These are phyloP conservation scores for Oreochromis tanganicae DNA, from an alignment of 2,113 vertebrate species.

Conservation along the genomic window DNA sequence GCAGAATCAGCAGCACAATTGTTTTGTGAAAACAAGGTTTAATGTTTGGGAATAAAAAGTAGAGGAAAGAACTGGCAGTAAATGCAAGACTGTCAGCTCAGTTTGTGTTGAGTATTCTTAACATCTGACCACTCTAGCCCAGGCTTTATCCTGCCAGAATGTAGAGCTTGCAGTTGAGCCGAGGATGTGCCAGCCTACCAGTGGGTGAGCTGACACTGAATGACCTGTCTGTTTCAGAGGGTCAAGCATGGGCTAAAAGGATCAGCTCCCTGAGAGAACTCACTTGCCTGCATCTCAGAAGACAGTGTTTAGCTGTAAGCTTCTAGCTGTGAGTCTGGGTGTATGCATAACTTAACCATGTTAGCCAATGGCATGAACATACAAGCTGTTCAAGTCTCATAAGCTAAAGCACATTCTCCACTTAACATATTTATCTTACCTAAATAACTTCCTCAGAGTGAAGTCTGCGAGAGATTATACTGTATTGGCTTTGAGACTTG, in stretches of 20 bases:
- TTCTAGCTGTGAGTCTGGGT: neutral
- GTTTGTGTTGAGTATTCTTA: constrained; percentile 3
- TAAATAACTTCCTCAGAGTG: neutral
- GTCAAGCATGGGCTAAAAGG: constrained; percentile 15
- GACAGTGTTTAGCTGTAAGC: neutral
- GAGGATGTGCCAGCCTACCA: constrained; percentile 17
- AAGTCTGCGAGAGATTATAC: neutral
- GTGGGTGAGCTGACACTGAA: constrained; percentile 28
- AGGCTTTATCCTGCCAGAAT: constrained; percentile 13
- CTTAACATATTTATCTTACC: constrained; percentile 13
- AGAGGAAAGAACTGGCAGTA: neutral
- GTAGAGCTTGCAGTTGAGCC: constrained; percentile 35
- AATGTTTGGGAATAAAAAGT: neutral
- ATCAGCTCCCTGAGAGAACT: neutral
- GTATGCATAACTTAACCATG: neutral
- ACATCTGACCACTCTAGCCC: neutral
- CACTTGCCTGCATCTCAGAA: neutral
- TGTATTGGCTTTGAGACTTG: neutral
- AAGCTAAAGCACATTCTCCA: neutral
- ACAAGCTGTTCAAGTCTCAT: neutral
- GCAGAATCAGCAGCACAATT: neutral
- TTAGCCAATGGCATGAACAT: neutral
- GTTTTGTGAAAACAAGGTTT: neutral
- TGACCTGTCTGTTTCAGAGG: constrained; percentile 12
- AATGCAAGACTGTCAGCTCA: neutral